A percentile compares a stretch with the other conserved stretches of the same genome.
These are phyloP conservation scores for Acanthosepion esculentum DNA, from an alignment of 2,888 invertebrate genomes.

Conservation along the genomic window DNA sequence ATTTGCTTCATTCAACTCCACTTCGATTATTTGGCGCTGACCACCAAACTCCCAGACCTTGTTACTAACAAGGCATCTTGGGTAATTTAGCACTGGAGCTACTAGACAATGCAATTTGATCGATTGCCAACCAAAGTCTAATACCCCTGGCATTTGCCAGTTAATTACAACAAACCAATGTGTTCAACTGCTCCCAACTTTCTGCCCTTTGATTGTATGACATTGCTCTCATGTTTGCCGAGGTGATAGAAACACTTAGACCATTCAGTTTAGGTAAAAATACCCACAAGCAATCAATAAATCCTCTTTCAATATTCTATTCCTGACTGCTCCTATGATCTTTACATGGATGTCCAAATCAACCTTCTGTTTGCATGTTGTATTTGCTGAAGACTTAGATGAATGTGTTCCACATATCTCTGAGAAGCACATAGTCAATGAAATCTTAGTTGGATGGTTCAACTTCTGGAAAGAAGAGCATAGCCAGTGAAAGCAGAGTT, in stretches of 20 bases:
- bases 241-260: not conserved
- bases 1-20: not conserved
- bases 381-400: too few relatives aligned
- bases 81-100: not conserved
- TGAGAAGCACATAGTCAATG: too few relatives aligned
- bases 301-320: not conserved
- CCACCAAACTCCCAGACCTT: not conserved
- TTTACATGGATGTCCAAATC: not conserved
- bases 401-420: too few relatives aligned
- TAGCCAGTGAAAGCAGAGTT: too few relatives aligned
- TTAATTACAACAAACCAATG: slow-evolving; percentile 3
- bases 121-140: slow-evolving; percentile 15
- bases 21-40: not conserved
- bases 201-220: not conserved
- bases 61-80: not conserved
- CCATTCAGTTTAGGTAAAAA: not conserved
- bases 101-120: not conserved
- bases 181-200: not conserved
- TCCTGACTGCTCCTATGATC: not conserved
- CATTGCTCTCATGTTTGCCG: not conserved
- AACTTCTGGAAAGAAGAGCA: too few relatives aligned
- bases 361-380: not conserved
- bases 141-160: not conserved
- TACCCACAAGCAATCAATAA: not conserved
- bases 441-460: too few relatives aligned